Evolutionary conservation across 1,140 invertebrate genomes (phyloP).

Genomic region (Lutraria rhynchaena): DNA sequence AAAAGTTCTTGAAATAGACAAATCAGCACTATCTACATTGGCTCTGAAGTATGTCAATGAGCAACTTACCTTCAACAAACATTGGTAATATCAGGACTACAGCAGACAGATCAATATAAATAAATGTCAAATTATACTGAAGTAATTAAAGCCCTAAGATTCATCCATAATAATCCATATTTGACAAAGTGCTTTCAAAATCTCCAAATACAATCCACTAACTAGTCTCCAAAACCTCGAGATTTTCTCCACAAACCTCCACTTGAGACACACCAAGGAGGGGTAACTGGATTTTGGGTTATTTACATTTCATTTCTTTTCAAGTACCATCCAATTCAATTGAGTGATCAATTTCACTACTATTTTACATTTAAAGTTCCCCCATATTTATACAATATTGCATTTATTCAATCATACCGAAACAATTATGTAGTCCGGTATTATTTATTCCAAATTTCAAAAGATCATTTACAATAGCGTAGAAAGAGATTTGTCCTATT

Average conservation of each 20-base stretch:
- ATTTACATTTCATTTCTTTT: slow-evolving; percentile 39
- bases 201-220: background rate
- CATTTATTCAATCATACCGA: background rate
- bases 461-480: slow-evolving; percentile 9
- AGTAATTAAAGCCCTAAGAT: too few species aligned
- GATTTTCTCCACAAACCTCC: background rate
- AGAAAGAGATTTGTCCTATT: slow-evolving; percentile 16
- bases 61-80: too few species aligned
- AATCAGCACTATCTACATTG: too few species aligned
- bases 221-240: background rate
- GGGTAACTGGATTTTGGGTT: background rate
- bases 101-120: too few species aligned
- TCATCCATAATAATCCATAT: too few species aligned
- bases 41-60: too few species aligned
- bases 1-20: too few species aligned
- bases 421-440: background rate
- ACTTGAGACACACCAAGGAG: slow-evolving; percentile 4
- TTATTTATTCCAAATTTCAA: background rate
- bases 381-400: slow-evolving; percentile 32
- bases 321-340: slow-evolving; percentile 24
- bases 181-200: too few species aligned
- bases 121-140: too few species aligned
- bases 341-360: slow-evolving; percentile 9
- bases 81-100: too few species aligned
- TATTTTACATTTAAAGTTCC: slow-evolving; percentile 5